Percentiles rank a stretch among this genome's conserved stretches.
Evolutionary conservation across 1,140 invertebrate genomes (phyloP).

Genomic region (Drosophila fuyamai): DNA sequence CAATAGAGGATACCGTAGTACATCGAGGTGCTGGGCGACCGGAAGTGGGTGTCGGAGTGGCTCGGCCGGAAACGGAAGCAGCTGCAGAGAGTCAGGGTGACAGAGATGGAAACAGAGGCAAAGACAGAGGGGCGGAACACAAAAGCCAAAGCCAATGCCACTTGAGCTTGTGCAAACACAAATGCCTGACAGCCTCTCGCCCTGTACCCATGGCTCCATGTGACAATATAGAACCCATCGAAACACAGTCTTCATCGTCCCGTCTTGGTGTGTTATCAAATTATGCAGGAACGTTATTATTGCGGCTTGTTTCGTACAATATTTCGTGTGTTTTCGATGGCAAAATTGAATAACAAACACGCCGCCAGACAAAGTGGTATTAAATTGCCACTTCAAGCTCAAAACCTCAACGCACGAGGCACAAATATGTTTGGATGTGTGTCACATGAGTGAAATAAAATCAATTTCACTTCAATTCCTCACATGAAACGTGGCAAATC

Average conservation of each 20-base stretch:
- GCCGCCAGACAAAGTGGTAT: constrained; percentile 63
- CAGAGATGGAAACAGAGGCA: background rate
- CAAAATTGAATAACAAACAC: constrained; percentile 74
- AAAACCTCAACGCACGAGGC: constrained; percentile 36
- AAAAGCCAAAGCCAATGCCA: constrained; percentile 70
- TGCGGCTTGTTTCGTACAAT: constrained; percentile 64
- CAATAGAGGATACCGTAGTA: constrained; percentile 32
- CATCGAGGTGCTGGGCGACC: constrained; percentile 15
- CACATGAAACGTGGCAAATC: constrained; percentile 32
- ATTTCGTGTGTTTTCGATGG: constrained; percentile 69
- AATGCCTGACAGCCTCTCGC: constrained; percentile 26
- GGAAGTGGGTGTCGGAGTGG: constrained; percentile 16
- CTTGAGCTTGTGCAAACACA: constrained; percentile 76
- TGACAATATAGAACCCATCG: constrained; percentile 55
- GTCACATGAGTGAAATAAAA: constrained; percentile 36
- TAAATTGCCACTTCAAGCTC: constrained; percentile 70
- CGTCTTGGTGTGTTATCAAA: constrained; percentile 61
- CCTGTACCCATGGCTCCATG: constrained; percentile 14
- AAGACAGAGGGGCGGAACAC: constrained; percentile 10
- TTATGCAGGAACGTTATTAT: constrained; percentile 76
- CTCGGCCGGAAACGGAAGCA: constrained; percentile 62
- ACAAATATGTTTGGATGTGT: background rate
- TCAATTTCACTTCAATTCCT: constrained; percentile 46
- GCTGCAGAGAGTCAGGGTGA: constrained; percentile 25
- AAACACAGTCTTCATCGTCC: constrained; percentile 39